Base-by-base conservation (phyloP, 2,797 vertebrate species). In the Chiroxiphia lanceolata region DNA sequence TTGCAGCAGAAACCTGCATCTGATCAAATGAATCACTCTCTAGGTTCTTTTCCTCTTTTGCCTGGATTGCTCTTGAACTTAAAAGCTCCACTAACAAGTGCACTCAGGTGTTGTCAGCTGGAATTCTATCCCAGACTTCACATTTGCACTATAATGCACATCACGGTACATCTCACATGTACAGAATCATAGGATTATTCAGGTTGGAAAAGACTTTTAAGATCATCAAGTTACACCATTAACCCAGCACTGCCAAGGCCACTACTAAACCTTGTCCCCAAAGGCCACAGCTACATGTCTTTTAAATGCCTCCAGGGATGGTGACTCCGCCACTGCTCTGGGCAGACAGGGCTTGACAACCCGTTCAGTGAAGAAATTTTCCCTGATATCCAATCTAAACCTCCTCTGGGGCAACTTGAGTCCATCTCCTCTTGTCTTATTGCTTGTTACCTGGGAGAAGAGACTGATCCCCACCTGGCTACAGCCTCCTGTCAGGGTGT, bases 381-480 rank as follows among this genome's bases (percentile, higher is more conserved):
- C 23, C 21, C 33, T 29, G 25, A 54, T 36, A 54, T 11, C 33
- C n/a, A 53, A 0, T 22, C 25, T 40, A 19, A 23, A 0, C 2
- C 21, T 60, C 3, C 21, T 34, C n/a, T 31, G 29, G 27, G 2
- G 1, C 16, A 51, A 5, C 27, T 3, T 57, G 64, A 51, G 57
- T 59, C 36, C 0, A 0, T 38, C 50, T 31, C 38, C 20, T 65
- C 80, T 51, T 13, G 11, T 70, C 14, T 44, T 51, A 40, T 26
- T 34, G 38, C 45, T 29, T 38, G 25, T 59, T 34, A 26, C 19
- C 25, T 77, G 27, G 4, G 1, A 63, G 19, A 59, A 70, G 3
- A 89, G 19, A 16, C 36, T 0, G 1, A 56, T 2, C 9, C 13
- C 42, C 22, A 47, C 14, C 0, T 1, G 0, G 27, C 29, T 47